phyloP scores from a whole-genome alignment of 2,113 vertebrate genomes.

The Grantiella picta region DNA sequence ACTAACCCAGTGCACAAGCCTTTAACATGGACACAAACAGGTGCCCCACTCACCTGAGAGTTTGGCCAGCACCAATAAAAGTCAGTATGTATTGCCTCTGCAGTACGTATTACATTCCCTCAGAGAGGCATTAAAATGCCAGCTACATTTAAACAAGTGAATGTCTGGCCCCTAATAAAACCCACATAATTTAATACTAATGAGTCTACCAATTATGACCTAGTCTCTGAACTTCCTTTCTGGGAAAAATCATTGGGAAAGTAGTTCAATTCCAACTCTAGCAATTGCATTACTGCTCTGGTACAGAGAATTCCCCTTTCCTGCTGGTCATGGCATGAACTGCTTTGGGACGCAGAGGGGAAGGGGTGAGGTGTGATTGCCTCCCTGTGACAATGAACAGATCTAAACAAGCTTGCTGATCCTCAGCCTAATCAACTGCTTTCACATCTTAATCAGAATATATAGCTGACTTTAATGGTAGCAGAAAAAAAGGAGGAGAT shows the following conservation, averaged over 20 bases:
- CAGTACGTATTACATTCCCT: conserved; percentile 39
- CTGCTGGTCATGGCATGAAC: not conserved
- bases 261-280: conserved; percentile 11
- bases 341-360: not conserved
- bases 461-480: not conserved
- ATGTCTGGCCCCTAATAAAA: conserved; percentile 67
- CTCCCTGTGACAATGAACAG: not conserved
- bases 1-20: not conserved
- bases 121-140: conserved; percentile 63
- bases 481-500: not conserved
- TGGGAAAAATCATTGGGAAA: conserved; percentile 55
- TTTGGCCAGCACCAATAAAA: conserved; percentile 48
- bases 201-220: conserved; percentile 63
- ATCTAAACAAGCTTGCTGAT: not conserved
- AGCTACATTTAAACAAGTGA: conserved; percentile 63
- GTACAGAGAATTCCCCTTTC: not conserved
- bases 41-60: conserved; percentile 28
- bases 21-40: not conserved
- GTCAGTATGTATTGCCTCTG: conserved; percentile 34
- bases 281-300: not conserved
- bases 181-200: conserved; percentile 67
- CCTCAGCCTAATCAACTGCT: not conserved
- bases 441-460: not conserved
- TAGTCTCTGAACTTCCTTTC: conserved; percentile 59
- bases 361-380: not conserved